Conservation (phyloP, 53 echinoderm and acorn worm genomes). For the Arbacia lixula region DNA sequence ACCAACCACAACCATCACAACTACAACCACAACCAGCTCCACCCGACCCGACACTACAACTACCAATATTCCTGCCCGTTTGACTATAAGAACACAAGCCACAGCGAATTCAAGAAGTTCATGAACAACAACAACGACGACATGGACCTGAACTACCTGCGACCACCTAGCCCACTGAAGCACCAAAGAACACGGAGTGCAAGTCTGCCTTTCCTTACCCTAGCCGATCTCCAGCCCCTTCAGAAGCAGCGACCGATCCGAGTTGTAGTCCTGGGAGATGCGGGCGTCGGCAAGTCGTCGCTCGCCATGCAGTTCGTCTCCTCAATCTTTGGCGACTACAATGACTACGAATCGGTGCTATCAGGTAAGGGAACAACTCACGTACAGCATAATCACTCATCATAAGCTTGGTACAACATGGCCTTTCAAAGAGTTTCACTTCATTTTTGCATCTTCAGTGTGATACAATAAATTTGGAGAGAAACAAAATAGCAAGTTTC, state of each 20-base stretch:
- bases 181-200: slow-evolving; percentile 74
- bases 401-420: too few relatives aligned
- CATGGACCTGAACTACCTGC: slow-evolving; percentile 52
- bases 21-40: slow-evolving; percentile 21
- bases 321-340: slow-evolving; percentile 65
- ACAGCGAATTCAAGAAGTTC: slow-evolving; percentile 48
- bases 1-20: slow-evolving; percentile 16
- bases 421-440: too few relatives aligned
- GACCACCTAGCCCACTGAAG: slow-evolving; percentile 25
- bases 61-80: slow-evolving; percentile 45
- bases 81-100: slow-evolving; percentile 46
- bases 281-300: slow-evolving; percentile 92
- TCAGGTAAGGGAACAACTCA: slow-evolving; percentile 87
- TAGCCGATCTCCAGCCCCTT: slow-evolving; percentile 72
- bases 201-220: slow-evolving; percentile 84
- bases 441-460: too few relatives aligned
- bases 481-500: too few relatives aligned
- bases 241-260: slow-evolving; percentile 56
- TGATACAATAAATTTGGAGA: too few relatives aligned
- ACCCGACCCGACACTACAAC: slow-evolving; percentile 17
- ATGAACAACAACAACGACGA: slow-evolving; percentile 58
- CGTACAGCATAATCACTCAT: too few relatives aligned
- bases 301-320: slow-evolving; percentile 86
- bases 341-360: slow-evolving; percentile 84
- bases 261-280: slow-evolving; percentile 81